Evolutionary conservation across 2,113 vertebrate species (phyloP), one percentile per base, ranked within the genome.

Genomic region (Neodontobutis hainanensis): DNA sequence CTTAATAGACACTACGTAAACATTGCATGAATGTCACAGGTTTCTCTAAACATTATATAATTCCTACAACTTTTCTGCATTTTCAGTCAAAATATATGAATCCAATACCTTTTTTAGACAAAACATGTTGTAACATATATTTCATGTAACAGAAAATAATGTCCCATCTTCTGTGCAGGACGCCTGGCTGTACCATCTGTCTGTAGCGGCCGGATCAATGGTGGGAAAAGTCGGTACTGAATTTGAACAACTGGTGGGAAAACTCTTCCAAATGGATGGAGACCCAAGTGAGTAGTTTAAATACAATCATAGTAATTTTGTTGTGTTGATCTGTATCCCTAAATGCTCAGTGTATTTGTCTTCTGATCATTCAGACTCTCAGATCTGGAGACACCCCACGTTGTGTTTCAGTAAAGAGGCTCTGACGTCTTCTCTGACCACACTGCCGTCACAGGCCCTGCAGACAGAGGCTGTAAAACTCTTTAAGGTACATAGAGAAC

Each of bases 381-480:
- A 95, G 51, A 92, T 96, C 58, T 99, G 97, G 97, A 95, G 93
- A 82, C 95, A 97, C 52, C 95, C 96, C n/a, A 85, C 80, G 63
- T 74, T 99, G 82, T 98, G 95, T 82, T 96, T 96, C 85, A 98
- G 94, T 87, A 99, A 99, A 85, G 96, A 99, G 86, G 95, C 95
- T 50, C 92, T 99, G 75, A 74, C 84, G n/a, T 95, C 93, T 14
- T 93, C 97, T 53, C 94, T 99, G 75, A 99, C 96, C 71, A 97
- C 97, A 1, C 73, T 99, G 56, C 97, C 97, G 34, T 99, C 97
- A 11, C 94, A 96, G 89, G 97, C 97, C 48, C 88, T 99, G 61
- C 97, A 96, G 88, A 99, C 97, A 0, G 97, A 99, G 89, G 97
- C 97, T 8, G 93, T 98, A 70, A 99, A 99, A 87, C 91, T 99